Conservation (phyloP, 2,113 vertebrate species). For the Turnix velox region DNA sequence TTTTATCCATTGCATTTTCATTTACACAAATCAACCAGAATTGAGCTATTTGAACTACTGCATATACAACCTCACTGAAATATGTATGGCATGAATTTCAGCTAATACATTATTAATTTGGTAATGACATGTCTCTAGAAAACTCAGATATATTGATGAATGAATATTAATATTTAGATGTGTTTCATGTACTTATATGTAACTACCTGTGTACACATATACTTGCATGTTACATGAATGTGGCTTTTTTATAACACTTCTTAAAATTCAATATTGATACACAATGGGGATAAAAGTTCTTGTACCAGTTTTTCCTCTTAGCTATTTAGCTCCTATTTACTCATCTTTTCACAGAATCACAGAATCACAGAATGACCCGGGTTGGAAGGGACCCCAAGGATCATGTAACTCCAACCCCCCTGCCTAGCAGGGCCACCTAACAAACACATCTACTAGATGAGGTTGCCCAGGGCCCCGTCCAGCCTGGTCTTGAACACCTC, state of each 20-base stretch:
- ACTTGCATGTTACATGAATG: accelerated
- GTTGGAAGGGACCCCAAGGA: no score
- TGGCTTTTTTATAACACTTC: not conserved
- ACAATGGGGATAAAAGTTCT: not conserved
- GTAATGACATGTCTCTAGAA: not conserved
- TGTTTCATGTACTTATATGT: not conserved
- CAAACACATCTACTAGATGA: no score
- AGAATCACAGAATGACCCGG: no score
- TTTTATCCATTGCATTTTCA: not conserved
- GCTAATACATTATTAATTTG: constrained; percentile 16
- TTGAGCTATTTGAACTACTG: not conserved
- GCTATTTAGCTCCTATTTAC: not conserved
- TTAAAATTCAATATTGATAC: not conserved
- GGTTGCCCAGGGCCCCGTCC: no score
- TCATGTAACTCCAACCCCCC: no score
- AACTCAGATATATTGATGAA: not conserved
- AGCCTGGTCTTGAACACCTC: no score
- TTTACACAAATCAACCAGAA: not conserved
- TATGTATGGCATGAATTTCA: not conserved
- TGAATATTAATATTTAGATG: not conserved
- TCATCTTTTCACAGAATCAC: no score
- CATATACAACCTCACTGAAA: constrained; percentile 8
- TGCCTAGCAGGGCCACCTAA: no score
- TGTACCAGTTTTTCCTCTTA: not conserved
- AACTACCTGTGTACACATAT: not conserved